Evolutionary conservation across 1,140 invertebrate species (phyloP).

Genomic region (Anagrus nilaparvatae): DNA sequence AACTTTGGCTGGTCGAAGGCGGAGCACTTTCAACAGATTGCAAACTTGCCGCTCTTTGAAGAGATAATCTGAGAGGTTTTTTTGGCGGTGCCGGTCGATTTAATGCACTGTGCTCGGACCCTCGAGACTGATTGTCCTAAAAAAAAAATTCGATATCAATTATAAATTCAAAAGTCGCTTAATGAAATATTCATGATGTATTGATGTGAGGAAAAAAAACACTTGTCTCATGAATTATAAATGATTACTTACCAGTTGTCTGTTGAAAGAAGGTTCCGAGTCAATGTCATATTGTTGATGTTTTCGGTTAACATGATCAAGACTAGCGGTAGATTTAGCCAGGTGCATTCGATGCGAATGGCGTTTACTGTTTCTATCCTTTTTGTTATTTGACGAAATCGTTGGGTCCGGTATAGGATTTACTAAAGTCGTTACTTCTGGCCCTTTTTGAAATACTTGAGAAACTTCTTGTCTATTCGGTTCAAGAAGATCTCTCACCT

Average conservation of each 20-base stretch:
- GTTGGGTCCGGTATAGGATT: constrained; percentile 34
- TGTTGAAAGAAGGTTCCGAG: constrained; percentile 38
- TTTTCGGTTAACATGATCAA: constrained; percentile 30
- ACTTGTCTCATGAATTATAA: background rate
- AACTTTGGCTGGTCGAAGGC: constrained; percentile 18
- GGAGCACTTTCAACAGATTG: constrained; percentile 56
- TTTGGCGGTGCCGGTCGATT: constrained; percentile 66
- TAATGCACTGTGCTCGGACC: constrained; percentile 29
- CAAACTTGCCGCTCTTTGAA: constrained; percentile 70
- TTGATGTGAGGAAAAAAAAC: constrained; percentile 2
- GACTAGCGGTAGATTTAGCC: constrained; percentile 31
- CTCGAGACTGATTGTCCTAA: constrained; percentile 29
- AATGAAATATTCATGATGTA: background rate
- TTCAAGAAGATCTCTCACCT: constrained; percentile 59
- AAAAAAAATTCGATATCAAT: constrained; percentile 6
- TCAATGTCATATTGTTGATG: constrained; percentile 33
- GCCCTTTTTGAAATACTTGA: constrained; percentile 55
- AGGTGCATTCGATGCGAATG: constrained; percentile 26
- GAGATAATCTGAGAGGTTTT: constrained; percentile 68
- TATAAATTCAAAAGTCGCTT: no score
- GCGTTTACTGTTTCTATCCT: constrained; percentile 26
- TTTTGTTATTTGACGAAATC: constrained; percentile 25
- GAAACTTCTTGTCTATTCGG: constrained; percentile 22
- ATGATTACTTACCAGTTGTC: constrained; percentile 29
- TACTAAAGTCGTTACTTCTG: constrained; percentile 45